Evolutionary conservation across 2,888 invertebrate species (phyloP).

Genomic region (Habrosyne pyritoides): DNA sequence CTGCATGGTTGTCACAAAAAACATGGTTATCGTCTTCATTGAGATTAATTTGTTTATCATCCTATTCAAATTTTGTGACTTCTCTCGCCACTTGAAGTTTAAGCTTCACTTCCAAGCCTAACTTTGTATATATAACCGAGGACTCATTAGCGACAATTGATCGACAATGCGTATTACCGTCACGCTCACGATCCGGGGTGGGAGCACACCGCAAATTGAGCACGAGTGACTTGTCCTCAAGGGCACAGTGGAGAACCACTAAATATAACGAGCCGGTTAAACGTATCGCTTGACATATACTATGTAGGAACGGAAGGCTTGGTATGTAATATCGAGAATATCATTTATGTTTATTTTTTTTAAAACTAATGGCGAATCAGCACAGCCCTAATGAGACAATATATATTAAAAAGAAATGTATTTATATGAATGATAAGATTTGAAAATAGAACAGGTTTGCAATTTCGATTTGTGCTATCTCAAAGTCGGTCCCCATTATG

Average conservation of each 20-base stretch:
- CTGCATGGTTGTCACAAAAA: background rate
- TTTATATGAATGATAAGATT: too few species aligned
- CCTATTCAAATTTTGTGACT: too few species aligned
- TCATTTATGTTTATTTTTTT: too few species aligned
- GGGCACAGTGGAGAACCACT: conserved; percentile 49
- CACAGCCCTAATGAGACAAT: too few species aligned
- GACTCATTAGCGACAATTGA: conserved; percentile 25
- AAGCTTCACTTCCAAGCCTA: background rate
- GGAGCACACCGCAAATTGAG: conserved; percentile 47
- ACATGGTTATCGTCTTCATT: background rate
- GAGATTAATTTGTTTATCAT: too few species aligned
- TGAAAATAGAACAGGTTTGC: too few species aligned
- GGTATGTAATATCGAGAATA: too few species aligned
- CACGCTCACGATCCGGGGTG: conserved; percentile 43
- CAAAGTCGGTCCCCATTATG: background rate
- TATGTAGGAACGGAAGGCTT: too few species aligned
- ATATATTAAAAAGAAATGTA: too few species aligned
- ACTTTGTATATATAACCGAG: conserved; percentile 17
- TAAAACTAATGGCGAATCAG: too few species aligned
- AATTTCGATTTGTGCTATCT: too few species aligned
- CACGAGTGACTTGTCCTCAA: conserved; percentile 57
- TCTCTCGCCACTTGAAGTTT: background rate
- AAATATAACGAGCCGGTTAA: conserved; percentile 42
- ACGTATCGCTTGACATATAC: conserved; percentile 17
- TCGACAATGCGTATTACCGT: conserved; percentile 34